Base-by-base conservation (phyloP, 30 jellyfish, hydroid and myxozoan genomes). In the Haliclystus octoradiatus region DNA sequence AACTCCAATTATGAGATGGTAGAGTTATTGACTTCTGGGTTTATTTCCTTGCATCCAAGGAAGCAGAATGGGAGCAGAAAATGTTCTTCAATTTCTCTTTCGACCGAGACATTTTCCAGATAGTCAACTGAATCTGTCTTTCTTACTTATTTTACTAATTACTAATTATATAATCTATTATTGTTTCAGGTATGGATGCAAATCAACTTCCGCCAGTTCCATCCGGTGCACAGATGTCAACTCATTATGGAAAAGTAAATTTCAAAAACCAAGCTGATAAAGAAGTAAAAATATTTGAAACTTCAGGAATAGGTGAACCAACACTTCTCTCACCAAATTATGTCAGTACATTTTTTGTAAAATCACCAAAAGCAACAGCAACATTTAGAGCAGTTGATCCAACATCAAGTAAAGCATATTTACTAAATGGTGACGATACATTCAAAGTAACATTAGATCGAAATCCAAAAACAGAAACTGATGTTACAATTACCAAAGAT, bases 251-350 rank as follows among this genome's bases (percentile, higher is more conserved):
- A 26, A 89, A 89, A 69, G 91, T 89, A 1, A 89, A 89, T 66
- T 89, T 89, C 68, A 78, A 83, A 63, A 89, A 89, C 68, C 88
- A 78, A 12, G 94, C 95, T 19, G 85, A 89, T 50, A 81, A 81
- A 62, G 98, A 73, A 3, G 85, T 89, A 1, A 89, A 89, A 57
- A 89, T 89, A 50, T 82, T 62, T 29, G 98, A 89, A 68, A 53
- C 75, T 22, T 89, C 98, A 28, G 98, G 98, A 19, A 89, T 89
- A 29, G 98, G 98, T 1, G 98, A 89, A 60, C 98, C 98, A 15
- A 89, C 98, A 0, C 81, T 82, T 14, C 83, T 89, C 24, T 81
- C 98, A 0, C 95, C 98, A 33, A 77, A 89, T 34, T 89, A 75
- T 75, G 95, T 89, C 63, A 89, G 98, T 70, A 89, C 98, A 25